These are phyloP conservation scores for Tetropium fuscum DNA, from an alignment of 2,888 invertebrate genomes.

Conservation along the genomic window DNA sequence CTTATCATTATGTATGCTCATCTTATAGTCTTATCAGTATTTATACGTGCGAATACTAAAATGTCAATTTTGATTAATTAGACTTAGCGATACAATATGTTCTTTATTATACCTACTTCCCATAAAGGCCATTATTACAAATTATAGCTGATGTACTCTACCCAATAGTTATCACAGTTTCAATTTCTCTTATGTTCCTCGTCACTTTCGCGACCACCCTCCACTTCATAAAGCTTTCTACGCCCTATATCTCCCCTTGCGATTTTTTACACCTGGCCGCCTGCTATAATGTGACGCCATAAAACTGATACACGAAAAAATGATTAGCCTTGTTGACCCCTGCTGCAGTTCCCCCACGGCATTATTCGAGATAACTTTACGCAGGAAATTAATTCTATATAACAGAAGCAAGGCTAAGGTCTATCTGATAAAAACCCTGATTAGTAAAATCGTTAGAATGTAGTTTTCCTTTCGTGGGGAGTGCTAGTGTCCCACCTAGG, in stretches of 20 bases:
- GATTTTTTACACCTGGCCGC: slow-evolving; percentile 21
- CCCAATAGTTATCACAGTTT: no score
- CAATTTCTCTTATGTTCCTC: no score
- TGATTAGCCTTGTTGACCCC: background rate
- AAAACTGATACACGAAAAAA: slow-evolving; percentile 22
- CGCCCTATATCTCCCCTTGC: slow-evolving; percentile 11
- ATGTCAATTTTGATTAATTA: no score
- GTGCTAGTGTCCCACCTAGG: slow-evolving; percentile 17
- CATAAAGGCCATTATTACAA: no score
- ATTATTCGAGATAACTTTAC: slow-evolving; percentile 11
- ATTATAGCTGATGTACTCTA: no score
- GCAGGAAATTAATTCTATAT: slow-evolving; percentile 21
- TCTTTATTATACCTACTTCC: no score
- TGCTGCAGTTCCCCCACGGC: background rate
- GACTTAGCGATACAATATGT: no score
- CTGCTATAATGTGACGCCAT: background rate
- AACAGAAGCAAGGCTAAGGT: slow-evolving; percentile 27
- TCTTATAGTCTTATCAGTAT: no score
- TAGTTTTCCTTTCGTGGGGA: slow-evolving; percentile 16
- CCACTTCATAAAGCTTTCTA: slow-evolving; percentile 2
- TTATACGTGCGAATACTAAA: no score
- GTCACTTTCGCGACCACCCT: background rate
- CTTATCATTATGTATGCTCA: no score
- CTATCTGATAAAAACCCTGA: slow-evolving; percentile 23
- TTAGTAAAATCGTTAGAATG: slow-evolving; percentile 27